These are phyloP conservation scores for Agonopterix arenella DNA, from an alignment of 2,888 invertebrate species.

Conservation along the genomic window DNA sequence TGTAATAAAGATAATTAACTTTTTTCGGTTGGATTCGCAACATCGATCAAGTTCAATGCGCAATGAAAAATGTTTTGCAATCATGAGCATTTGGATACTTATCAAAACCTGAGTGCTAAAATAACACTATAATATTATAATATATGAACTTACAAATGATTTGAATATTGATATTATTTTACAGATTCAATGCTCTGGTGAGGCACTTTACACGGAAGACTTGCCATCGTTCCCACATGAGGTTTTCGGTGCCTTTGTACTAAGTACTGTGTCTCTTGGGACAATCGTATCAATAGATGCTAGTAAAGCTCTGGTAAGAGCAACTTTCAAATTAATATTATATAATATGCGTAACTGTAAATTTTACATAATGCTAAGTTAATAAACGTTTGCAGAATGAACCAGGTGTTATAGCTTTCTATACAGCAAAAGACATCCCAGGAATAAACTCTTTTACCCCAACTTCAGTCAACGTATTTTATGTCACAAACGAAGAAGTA, in stretches of 20 bases:
- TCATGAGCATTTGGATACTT: background rate
- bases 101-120: too few species aligned
- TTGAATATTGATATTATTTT: background rate
- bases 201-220: constrained; percentile 81
- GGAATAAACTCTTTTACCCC: constrained; percentile 78
- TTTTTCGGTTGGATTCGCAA: too few species aligned
- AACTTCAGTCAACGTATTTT: constrained; percentile 12
- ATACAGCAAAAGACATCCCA: constrained; percentile 80
- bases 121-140: too few species aligned
- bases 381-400: constrained; percentile 57
- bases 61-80: too few species aligned
- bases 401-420: constrained; percentile 79
- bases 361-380: background rate
- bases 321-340: too few species aligned
- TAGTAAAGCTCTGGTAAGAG: constrained; percentile 77
- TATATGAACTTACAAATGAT: background rate
- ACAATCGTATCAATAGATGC: constrained; percentile 75
- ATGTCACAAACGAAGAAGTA: constrained; percentile 55
- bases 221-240: constrained; percentile 74
- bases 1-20: too few species aligned
- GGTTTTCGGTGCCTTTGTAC: constrained; percentile 80
- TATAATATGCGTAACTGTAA: background rate
- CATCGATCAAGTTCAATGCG: too few species aligned
- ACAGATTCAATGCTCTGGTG: constrained; percentile 80
- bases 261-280: constrained; percentile 65